A percentile compares a stretch with the other conserved stretches of the same genome.
phyloP scores from a whole-genome alignment of 2,113 vertebrate species.

The Hyaena hyaena region DNA sequence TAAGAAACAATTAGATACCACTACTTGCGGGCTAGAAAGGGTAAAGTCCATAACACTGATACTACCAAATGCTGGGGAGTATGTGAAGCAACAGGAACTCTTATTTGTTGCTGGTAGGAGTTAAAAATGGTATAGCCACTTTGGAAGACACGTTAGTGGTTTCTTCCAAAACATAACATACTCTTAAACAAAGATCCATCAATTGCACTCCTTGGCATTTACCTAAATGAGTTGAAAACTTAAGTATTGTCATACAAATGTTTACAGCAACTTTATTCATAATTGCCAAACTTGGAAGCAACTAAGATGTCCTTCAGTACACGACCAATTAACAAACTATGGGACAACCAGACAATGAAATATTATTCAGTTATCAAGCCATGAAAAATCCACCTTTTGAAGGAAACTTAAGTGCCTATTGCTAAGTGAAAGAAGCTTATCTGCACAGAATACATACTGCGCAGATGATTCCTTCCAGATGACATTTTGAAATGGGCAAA shows the following conservation, averaged over 20 bases:
- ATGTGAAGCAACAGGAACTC: not conserved
- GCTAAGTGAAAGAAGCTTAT: not conserved
- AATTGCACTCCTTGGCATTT: not conserved
- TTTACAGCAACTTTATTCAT: not conserved
- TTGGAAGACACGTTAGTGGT: not conserved
- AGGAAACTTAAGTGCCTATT: not conserved
- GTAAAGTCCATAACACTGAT: not conserved
- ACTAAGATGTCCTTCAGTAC: not conserved
- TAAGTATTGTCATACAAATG: not conserved
- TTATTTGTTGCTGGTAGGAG: not conserved
- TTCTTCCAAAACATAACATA: not conserved
- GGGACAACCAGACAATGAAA: not conserved
- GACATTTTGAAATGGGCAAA: not conserved
- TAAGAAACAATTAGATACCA: not conserved
- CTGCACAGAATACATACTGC: not conserved
- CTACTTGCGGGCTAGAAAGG: not conserved
- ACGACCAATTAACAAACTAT: not conserved
- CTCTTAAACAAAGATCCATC: not conserved
- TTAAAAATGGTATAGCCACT: not conserved
- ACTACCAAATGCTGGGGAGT: not conserved
- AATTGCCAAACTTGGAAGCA: conserved; percentile 1
- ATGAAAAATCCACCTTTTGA: not conserved
- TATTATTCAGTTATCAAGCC: not conserved
- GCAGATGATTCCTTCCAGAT: not conserved
- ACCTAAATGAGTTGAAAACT: conserved; percentile 28